These are phyloP conservation scores for Holothuria scabra DNA, from an alignment of 53 echinoderm and acorn worm species.

Conservation along the genomic window DNA sequence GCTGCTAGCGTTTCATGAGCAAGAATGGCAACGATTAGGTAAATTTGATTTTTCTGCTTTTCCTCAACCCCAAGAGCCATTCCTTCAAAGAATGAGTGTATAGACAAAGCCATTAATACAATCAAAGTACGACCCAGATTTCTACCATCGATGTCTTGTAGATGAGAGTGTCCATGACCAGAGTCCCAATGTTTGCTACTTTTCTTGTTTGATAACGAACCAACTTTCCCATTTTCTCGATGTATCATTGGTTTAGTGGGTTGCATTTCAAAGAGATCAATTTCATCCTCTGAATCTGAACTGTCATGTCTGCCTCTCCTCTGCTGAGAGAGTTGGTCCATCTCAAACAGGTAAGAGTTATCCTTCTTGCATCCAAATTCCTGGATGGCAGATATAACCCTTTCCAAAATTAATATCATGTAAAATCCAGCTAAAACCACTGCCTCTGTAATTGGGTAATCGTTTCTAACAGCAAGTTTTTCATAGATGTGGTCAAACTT, in stretches of 20 bases:
- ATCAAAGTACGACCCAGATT: conserved; percentile 76
- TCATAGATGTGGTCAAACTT: conserved; percentile 74
- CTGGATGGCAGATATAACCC: conserved; percentile 67
- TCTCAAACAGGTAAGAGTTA: conserved; percentile 41
- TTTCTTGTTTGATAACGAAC: conserved; percentile 11
- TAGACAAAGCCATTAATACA: conserved; percentile 85
- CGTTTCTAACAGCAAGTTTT: neutral
- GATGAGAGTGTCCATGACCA: conserved; percentile 83
- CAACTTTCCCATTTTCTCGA: conserved; percentile 48
- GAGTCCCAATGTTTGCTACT: conserved; percentile 35
- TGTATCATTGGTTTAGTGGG: conserved; percentile 29
- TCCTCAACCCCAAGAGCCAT: conserved; percentile 95
- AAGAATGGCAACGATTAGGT: conserved; percentile 88
- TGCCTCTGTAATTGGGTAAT: conserved; percentile 88
- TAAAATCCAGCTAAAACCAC: conserved; percentile 89
- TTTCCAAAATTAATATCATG: conserved; percentile 83
- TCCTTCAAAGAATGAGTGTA: conserved; percentile 94
- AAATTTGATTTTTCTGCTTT: conserved; percentile 68
- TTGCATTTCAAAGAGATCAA: conserved; percentile 61
- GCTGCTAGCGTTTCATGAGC: conserved; percentile 93
- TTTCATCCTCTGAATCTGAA: conserved; percentile 66
- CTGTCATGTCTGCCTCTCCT: neutral
- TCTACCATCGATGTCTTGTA: conserved; percentile 51
- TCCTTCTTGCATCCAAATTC: conserved; percentile 40
- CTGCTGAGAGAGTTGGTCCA: conserved; percentile 39